phyloP scores from a whole-genome alignment of 2,113 vertebrate genomes.

The Amia ocellicauda region DNA sequence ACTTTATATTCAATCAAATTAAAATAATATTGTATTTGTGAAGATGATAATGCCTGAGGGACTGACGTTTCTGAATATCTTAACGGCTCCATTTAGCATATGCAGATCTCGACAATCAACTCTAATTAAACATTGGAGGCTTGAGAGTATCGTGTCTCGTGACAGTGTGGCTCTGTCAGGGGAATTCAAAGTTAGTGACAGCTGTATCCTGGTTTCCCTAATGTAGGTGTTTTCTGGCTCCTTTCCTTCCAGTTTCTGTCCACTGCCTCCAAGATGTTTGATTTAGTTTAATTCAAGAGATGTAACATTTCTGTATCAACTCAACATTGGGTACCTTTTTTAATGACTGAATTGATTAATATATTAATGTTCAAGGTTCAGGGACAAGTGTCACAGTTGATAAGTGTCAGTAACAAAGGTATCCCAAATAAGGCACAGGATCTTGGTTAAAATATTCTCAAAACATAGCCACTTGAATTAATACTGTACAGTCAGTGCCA shows the following conservation, averaged over 20 bases:
- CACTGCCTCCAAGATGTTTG: neutral
- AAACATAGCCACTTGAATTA: neutral
- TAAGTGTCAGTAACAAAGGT: no score
- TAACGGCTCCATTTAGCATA: constrained; percentile 63
- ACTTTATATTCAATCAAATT: constrained; percentile 49
- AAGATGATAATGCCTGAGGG: constrained; percentile 60
- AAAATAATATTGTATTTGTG: constrained; percentile 45
- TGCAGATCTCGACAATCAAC: constrained; percentile 67
- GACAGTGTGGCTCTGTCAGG: constrained; percentile 17
- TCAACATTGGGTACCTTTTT: no score
- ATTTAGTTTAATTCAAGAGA: no score
- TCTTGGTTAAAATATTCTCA: no score
- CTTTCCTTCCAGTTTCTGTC: neutral
- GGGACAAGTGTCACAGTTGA: no score
- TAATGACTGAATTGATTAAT: no score
- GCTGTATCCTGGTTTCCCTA: neutral
- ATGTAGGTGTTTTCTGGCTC: neutral
- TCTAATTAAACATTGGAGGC: constrained; percentile 63
- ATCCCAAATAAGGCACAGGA: no score
- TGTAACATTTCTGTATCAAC: no score
- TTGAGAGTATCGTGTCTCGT: neutral
- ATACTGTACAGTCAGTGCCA: neutral
- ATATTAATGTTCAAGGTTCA: no score
- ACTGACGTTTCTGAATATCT: constrained; percentile 37
- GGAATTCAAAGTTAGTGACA: neutral